Base-by-base conservation (phyloP, 2,113 vertebrate species). In the Scortum barcoo region DNA sequence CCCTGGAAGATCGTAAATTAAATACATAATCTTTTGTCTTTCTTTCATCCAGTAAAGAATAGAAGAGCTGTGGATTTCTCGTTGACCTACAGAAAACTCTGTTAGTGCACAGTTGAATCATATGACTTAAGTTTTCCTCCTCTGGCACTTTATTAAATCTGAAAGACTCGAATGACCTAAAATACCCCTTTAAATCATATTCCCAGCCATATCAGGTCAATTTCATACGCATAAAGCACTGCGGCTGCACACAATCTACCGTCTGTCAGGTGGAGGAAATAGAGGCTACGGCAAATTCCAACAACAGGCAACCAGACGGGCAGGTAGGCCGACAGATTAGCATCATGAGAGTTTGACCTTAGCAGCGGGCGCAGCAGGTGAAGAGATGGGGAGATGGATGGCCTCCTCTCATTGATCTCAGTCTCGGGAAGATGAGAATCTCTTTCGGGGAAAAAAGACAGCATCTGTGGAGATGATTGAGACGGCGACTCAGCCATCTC, bases 141-240 rank as follows among this genome's bases (percentile, higher is more conserved):
- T 30, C 63, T 60, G 20, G 72, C 76, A 38, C 60, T 87, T 86
- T 84, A 87, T 84, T 81, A 86, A 81, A 90, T 71, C 71, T 76
- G 38, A 78, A 80, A 81, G 58, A 56, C 67, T 72, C 6, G 2
- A 86, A 65, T 58, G 80, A 86, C 79, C 84, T 72, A 33, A 83
- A 86, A 76, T 66, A 66, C 20, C 12, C 79, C 71, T 80, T 86
- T 79, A 72, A 88, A 88, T 84, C 84, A 79, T 44, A 81, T 76
- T 83, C 20, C 57, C 82, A 73, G 76, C 73, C 76, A 74, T 85
- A 85, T 76, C 79, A 72, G 54, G 46, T 54, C 57, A 67, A 89
- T 87, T 83, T 79, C 62, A 74, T 42, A 62, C 53, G 38, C 63
- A 88, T 81, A 76, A 86, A 78, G 60, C 76, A n/a, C 72, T 17